Base-by-base conservation (phyloP, 2,797 vertebrate genomes). In the Acanthurus leucopareius region DNA sequence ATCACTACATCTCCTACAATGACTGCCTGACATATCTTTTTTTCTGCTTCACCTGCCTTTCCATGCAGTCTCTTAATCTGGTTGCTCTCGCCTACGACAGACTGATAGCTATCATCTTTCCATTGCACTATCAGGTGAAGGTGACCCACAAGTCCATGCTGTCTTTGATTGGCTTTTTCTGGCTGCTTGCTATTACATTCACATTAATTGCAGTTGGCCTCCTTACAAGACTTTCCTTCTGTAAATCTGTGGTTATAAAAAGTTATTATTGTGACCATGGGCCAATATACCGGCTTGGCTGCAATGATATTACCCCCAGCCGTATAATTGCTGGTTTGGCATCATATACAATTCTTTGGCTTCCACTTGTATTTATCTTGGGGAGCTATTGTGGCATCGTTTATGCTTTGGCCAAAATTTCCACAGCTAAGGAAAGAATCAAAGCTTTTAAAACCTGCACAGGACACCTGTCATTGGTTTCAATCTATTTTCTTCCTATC, bases 221-320 rank as follows among this genome's bases (percentile, higher is more conserved):
- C 20, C 32, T 94, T 11, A 89, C 85, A 4, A 82, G 88, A 54
- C 87, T 94, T 8, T 93, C 89, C 17, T 88, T 91, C 61, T 94
- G 93, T 69, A 67, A 67, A 2, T 90, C 93, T 16, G 49, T 84
- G 32, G 69, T 82, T 3, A 81, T 94, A 13, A 71, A 84, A 16
- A 94, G 91, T 72, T 93, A 83, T 73, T 94, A 85, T 70, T 94
- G 93, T 56, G 92, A 94, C 51, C 88, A 93, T 35, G 91, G 91
- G 1, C 91, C 68, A 16, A 47, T 93, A 0, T 92, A 61, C 52
- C 60, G 66, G 1, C 66, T 94, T 17, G 85, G 84, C 1, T 94
- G 91, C 73, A 93, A 91, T 81, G 76, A 80, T 48, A n/a, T 78
- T 32, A 78, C 14, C 1, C 73, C 84, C 7, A 89, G 52, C 44